Base-by-base conservation (phyloP, 2,888 invertebrate genomes). In the Ormyrus nitidulus region DNA sequence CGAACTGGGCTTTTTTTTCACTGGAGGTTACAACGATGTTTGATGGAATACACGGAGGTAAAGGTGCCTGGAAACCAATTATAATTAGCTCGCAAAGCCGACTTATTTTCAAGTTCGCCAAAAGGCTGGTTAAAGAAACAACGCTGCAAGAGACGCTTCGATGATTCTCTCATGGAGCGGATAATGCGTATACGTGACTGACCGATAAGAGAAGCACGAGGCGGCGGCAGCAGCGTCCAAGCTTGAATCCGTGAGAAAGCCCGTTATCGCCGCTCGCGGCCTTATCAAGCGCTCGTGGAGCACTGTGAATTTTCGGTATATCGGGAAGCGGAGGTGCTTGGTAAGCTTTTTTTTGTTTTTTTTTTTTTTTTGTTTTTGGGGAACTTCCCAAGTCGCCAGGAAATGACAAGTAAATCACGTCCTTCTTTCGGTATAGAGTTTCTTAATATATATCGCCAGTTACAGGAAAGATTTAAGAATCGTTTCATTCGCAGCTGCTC, bases 201-300 rank as follows among this genome's bases (percentile, higher is more conserved):
- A 76, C 75, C 76, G 80, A 80, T 80, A 80, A 80, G 79, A 48
- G 10, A 19, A 19, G 2, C 19, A 51, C 19, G 65, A 68, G 49
- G 64, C 62, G 62, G 56, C 19, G 19, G 19, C 44, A 66, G 11
- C 62, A 72, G 11, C 8, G 49, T 56, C 44, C 68, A 51, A 62
- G 49, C 54, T 44, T 34, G 51, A 80, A 71, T 80, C 75, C 80
- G 76, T 80, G 80, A 80, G 80, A 80, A 80, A 76, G 70, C 48
- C 44, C 34, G 53, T 69, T 13, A n/a, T 54, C 62, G 61, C 58
- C 19, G 3, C 51, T 10, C n/a, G 49, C n/a, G 4, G 0, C 53
- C 59, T 71, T 71, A 77, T 64, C 75, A 46, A 48, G 46, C 4
- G 66, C 49, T 13, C 48, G 0, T 6, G 9, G 72, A 53, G 64